phyloP scores from a whole-genome alignment of 2,888 invertebrate genomes.

The Hydraecia micacea region DNA sequence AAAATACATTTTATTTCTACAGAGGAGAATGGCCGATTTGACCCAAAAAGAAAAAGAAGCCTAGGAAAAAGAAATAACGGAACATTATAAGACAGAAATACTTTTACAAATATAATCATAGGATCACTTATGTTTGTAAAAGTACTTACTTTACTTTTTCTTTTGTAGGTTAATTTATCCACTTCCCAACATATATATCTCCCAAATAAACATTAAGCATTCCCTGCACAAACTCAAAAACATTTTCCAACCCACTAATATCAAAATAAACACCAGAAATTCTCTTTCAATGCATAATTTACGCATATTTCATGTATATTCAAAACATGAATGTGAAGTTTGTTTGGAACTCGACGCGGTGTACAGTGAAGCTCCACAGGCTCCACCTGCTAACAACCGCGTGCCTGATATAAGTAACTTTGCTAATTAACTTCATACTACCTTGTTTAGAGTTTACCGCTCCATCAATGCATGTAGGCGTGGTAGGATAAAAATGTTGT shows the following conservation, averaged over 20 bases:
- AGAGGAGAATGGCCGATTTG: too few species aligned
- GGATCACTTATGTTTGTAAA: too few species aligned
- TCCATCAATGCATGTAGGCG: constrained; percentile 44
- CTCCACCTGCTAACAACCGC: constrained; percentile 30
- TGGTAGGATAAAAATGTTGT: constrained; percentile 25
- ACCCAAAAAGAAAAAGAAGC: too few species aligned
- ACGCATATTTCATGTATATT: constrained; percentile 49
- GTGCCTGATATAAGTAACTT: constrained; percentile 64
- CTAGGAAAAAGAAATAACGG: not conserved
- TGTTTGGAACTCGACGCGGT: constrained; percentile 53
- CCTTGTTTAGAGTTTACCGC: constrained; percentile 62
- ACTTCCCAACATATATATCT: not conserved
- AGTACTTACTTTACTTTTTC: too few species aligned
- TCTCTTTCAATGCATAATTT: constrained; percentile 35
- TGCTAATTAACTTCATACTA: constrained; percentile 70
- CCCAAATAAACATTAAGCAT: not conserved
- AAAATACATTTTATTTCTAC: too few species aligned
- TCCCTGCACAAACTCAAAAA: not conserved
- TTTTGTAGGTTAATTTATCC: not conserved
- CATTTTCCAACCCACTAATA: not conserved
- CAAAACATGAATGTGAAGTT: constrained; percentile 52
- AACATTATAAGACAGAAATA: not conserved
- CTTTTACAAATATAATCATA: not conserved
- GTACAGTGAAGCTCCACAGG: constrained; percentile 35
- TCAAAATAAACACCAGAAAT: constrained; percentile 23